Conservation (phyloP, 2,888 invertebrate species). For the Noctua janthe region DNA sequence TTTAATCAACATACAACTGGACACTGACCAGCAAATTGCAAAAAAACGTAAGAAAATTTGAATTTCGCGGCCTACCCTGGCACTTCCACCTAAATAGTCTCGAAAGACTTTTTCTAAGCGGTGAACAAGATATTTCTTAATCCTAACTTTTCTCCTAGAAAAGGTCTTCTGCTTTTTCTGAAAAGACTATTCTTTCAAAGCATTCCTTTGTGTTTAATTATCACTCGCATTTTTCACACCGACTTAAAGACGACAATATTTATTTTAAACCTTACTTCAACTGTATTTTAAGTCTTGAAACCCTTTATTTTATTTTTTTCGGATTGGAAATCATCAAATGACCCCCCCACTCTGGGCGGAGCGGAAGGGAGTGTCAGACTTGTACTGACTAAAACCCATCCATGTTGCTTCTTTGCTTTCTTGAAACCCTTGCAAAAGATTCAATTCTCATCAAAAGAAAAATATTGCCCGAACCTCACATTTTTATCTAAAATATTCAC, state of each 20-base stretch:
- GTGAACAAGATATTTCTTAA: background rate
- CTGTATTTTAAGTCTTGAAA: background rate
- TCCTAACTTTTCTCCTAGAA: background rate
- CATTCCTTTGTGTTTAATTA: background rate
- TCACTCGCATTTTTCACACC: background rate
- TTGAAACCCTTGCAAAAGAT: background rate
- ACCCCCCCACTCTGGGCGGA: no score
- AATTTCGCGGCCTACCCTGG: no score
- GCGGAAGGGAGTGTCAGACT: no score
- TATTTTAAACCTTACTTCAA: background rate
- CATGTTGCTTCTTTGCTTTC: no score
- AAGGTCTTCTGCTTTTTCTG: background rate
- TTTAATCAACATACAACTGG: no score
- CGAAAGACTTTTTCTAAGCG: background rate
- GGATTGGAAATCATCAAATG: no score
- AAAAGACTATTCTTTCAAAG: background rate
- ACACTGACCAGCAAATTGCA: no score
- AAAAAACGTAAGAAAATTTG: no score
- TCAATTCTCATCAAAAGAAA: background rate
- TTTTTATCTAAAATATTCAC: background rate
- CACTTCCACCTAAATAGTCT: background rate
- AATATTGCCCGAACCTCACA: background rate
- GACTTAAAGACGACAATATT: background rate
- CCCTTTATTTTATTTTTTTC: background rate
- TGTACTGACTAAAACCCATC: no score